A percentile compares a stretch with the other conserved stretches of the same genome.
Evolutionary conservation across 2,797 vertebrate genomes (phyloP).

Genomic region (Sebastes goodei): DNA sequence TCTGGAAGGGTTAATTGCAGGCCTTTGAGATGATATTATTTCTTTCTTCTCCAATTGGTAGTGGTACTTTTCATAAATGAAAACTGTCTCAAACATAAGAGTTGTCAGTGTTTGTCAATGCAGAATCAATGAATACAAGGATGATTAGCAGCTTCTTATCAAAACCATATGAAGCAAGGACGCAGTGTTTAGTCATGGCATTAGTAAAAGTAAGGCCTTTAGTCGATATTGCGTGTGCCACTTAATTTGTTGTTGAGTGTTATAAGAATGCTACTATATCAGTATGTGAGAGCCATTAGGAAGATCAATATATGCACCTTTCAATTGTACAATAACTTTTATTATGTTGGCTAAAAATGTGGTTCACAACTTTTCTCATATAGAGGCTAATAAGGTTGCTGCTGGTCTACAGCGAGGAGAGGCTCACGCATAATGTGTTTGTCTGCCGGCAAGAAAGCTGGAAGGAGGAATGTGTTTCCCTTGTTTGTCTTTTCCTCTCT

Average conservation of each 20-base stretch:
- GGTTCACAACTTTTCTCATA: not conserved
- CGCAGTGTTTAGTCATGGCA: not conserved
- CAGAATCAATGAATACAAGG: not conserved
- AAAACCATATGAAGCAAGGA: not conserved
- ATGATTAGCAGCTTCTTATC: not conserved
- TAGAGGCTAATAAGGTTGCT: not conserved
- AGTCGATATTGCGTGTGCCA: not conserved
- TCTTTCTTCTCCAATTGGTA: not conserved
- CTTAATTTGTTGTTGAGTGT: not conserved
- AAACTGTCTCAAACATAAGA: not conserved
- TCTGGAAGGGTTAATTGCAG: not conserved
- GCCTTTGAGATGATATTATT: not conserved
- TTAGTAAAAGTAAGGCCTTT: not conserved
- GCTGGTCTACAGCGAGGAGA: not conserved
- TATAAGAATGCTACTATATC: not conserved
- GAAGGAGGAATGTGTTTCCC: not conserved
- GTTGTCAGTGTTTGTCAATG: not conserved
- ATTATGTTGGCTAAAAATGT: not conserved
- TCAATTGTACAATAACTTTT: not conserved
- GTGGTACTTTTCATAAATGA: not conserved
- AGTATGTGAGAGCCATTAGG: not conserved
- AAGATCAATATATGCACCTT: not conserved
- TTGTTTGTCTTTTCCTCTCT: slow-evolving; percentile 20
- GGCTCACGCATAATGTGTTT: slow-evolving; percentile 8
- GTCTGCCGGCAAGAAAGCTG: slow-evolving; percentile 8